Evolutionary conservation across 2,888 invertebrate genomes (phyloP).

Genomic region (Epistrophe grossulariae): DNA sequence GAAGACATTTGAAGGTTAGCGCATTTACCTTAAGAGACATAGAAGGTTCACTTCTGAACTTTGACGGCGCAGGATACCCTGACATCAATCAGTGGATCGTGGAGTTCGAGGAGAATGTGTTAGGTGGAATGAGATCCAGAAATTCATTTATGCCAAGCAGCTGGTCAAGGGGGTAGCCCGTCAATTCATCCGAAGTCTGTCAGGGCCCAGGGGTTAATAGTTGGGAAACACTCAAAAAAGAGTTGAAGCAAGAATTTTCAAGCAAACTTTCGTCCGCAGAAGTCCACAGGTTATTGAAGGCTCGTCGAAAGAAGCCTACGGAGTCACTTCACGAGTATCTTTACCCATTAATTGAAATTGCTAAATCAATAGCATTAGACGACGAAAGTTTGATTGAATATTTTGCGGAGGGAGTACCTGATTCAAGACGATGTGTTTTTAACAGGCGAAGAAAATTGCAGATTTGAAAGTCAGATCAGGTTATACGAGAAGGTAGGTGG

Average conservation of each 20-base stretch:
- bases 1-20: neutral
- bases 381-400: constrained; percentile 54
- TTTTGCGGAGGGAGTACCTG: neutral
- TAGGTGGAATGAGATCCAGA: constrained; percentile 31
- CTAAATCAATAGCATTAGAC: constrained; percentile 42
- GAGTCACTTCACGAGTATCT: constrained; percentile 28
- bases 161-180: constrained; percentile 14
- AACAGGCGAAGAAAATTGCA: too few relatives aligned
- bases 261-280: constrained; percentile 15
- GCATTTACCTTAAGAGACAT: constrained; percentile 24
- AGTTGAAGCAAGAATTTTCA: constrained; percentile 23
- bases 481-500: too few relatives aligned
- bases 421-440: neutral
- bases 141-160: constrained; percentile 36
- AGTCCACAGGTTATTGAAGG: constrained; percentile 14
- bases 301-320: constrained; percentile 17
- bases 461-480: too few relatives aligned
- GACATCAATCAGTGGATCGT: constrained; percentile 34
- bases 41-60: constrained; percentile 7
- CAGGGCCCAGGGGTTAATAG: too few relatives aligned
- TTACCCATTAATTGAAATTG: constrained; percentile 32
- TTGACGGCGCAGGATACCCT: constrained; percentile 37
- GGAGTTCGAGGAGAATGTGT: constrained; percentile 26
- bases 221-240: constrained; percentile 6
- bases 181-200: neutral